These are phyloP conservation scores for Pantherophis guttatus DNA, from an alignment of 2,113 vertebrate genomes.

Conservation along the genomic window DNA sequence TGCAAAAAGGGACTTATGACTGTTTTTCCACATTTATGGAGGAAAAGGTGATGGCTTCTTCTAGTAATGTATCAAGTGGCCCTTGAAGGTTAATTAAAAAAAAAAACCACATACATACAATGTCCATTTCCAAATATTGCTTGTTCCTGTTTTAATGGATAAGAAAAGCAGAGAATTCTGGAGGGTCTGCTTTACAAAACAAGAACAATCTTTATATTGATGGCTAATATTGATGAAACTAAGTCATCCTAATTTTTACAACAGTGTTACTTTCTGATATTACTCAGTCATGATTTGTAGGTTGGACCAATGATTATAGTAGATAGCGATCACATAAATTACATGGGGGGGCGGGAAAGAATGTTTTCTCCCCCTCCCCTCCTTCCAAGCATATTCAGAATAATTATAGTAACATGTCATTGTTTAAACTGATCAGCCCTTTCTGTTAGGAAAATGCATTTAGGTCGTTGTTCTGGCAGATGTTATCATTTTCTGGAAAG, in stretches of 20 bases:
- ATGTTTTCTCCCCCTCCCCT: constrained; percentile 5
- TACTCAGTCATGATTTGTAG: background rate
- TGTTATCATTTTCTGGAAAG: constrained; percentile 57
- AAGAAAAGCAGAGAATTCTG: background rate
- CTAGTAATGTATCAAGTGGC: background rate
- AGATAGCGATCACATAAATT: constrained; percentile 21
- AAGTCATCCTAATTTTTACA: background rate
- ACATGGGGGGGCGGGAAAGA: background rate
- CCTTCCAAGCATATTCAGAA: constrained; percentile 8
- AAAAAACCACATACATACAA: background rate
- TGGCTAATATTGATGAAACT: background rate
- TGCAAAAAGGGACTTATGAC: background rate
- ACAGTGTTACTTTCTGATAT: background rate
- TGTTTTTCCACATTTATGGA: background rate
- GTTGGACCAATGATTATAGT: background rate
- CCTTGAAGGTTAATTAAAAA: background rate
- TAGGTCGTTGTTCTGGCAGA: constrained; percentile 52
- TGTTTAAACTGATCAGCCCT: constrained; percentile 39
- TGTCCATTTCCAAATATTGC: background rate
- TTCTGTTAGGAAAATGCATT: constrained; percentile 50
- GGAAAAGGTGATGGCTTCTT: background rate
- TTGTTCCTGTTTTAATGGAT: background rate
- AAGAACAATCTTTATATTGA: background rate
- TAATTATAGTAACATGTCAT: constrained; percentile 35
- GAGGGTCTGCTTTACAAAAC: background rate